These are phyloP conservation scores for Nasonia giraulti DNA, from an alignment of 1,140 invertebrate genomes.

Conservation along the genomic window DNA sequence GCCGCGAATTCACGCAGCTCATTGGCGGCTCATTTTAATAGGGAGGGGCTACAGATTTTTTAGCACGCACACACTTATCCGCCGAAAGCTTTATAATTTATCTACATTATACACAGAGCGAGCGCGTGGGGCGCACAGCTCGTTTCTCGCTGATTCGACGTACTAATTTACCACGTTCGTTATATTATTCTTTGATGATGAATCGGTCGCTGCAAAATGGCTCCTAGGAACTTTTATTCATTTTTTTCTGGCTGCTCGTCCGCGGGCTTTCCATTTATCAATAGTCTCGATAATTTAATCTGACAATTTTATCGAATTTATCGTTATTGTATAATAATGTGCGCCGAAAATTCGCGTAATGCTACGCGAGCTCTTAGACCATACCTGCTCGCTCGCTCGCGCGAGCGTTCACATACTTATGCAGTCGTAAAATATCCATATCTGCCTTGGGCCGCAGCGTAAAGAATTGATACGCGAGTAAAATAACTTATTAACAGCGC, in stretches of 20 bases:
- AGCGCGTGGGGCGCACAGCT: too few species aligned
- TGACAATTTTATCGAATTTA: neutral
- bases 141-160: constrained; percentile 35
- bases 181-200: constrained; percentile 45
- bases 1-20: constrained; percentile 30
- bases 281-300: neutral
- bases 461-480: neutral
- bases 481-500: neutral
- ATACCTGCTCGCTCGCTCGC: too few species aligned
- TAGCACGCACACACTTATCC: neutral
- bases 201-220: constrained; percentile 13
- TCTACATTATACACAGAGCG: constrained; percentile 31
- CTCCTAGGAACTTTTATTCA: neutral
- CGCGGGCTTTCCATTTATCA: neutral
- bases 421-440: neutral
- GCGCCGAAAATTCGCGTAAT: too few species aligned
- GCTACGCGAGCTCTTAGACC: too few species aligned
- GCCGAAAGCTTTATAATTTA: constrained; percentile 39
- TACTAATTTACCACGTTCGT: constrained; percentile 45
- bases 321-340: too few species aligned
- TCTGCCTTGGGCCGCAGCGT: neutral
- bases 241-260: neutral
- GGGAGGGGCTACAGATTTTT: constrained; percentile 59
- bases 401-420: neutral
- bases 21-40: constrained; percentile 54